phyloP scores from a whole-genome alignment of 53 echinoderm and acorn worm species.

The Luidia sarsii region DNA sequence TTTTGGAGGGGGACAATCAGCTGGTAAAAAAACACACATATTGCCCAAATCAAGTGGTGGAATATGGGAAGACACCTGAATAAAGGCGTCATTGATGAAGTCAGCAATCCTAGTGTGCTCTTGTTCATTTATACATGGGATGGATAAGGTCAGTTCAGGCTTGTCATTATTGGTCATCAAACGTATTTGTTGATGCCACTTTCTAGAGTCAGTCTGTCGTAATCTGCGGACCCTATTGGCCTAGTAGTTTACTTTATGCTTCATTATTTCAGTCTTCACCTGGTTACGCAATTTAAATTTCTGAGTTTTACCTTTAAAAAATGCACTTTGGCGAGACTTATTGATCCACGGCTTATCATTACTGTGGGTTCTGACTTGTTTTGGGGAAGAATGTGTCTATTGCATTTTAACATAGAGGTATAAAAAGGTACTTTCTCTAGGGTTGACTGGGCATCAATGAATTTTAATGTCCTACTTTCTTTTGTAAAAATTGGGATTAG shows the following conservation, averaged over 20 bases:
- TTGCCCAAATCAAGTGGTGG: background rate
- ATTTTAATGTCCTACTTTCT: too few relatives aligned
- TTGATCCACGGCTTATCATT: too few relatives aligned
- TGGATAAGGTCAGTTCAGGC: slow-evolving; percentile 8
- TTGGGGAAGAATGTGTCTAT: too few relatives aligned
- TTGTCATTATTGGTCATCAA: slow-evolving; percentile 28
- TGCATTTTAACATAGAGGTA: too few relatives aligned
- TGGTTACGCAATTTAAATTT: too few relatives aligned
- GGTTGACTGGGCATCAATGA: too few relatives aligned
- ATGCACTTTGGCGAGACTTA: slow-evolving; percentile 26
- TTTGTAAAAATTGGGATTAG: too few relatives aligned
- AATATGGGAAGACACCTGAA: slow-evolving; percentile 13
- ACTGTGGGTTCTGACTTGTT: too few relatives aligned
- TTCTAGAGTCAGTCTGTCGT: slow-evolving; percentile 9
- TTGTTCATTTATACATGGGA: slow-evolving; percentile 23
- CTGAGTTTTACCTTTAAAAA: slow-evolving; percentile 15
- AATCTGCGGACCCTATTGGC: background rate
- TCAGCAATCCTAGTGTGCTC: slow-evolving; percentile 22
- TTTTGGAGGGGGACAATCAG: slow-evolving; percentile 12
- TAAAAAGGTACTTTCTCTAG: too few relatives aligned
- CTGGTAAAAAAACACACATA: slow-evolving; percentile 6
- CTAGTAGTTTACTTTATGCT: too few relatives aligned
- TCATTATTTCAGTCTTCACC: too few relatives aligned
- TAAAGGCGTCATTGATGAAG: slow-evolving; percentile 7
- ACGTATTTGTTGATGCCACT: slow-evolving; percentile 30